phyloP scores from a whole-genome alignment of 2,113 vertebrate species.

The Pandion haliaetus region DNA sequence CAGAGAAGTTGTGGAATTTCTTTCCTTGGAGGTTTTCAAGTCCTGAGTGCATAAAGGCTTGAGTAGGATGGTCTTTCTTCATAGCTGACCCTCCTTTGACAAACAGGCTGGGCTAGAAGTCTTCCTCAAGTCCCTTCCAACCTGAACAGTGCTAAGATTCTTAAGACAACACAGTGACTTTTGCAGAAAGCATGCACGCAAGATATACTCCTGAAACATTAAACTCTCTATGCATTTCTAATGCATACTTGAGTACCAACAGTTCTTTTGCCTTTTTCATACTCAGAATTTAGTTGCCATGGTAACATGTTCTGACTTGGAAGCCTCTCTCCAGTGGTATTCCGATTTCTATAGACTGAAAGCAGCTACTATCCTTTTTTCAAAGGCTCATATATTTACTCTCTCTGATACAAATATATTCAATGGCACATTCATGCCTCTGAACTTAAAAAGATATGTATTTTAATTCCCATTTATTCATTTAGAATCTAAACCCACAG shows the following conservation, averaged over 20 bases:
- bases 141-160: background rate
- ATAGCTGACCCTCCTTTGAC: background rate
- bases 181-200: conserved; percentile 7
- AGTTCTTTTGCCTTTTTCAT: background rate
- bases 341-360: background rate
- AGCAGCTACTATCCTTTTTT: background rate
- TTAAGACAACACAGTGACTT: background rate
- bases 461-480: background rate
- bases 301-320: conserved; percentile 23
- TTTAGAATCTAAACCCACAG: background rate
- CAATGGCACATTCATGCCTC: background rate
- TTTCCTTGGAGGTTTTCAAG: background rate
- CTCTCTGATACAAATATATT: background rate
- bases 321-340: background rate
- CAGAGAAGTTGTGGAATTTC: background rate
- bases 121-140: background rate
- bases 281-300: conserved; percentile 56
- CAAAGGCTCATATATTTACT: conserved; percentile 7
- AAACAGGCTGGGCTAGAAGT: background rate
- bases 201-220: background rate
- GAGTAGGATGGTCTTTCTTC: background rate
- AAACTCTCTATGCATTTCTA: conserved; percentile 28
- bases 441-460: background rate
- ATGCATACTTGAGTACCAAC: conserved; percentile 13
- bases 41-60: background rate